Conservation (phyloP, 2,113 vertebrate genomes). For the Gopherus evgoodei region DNA sequence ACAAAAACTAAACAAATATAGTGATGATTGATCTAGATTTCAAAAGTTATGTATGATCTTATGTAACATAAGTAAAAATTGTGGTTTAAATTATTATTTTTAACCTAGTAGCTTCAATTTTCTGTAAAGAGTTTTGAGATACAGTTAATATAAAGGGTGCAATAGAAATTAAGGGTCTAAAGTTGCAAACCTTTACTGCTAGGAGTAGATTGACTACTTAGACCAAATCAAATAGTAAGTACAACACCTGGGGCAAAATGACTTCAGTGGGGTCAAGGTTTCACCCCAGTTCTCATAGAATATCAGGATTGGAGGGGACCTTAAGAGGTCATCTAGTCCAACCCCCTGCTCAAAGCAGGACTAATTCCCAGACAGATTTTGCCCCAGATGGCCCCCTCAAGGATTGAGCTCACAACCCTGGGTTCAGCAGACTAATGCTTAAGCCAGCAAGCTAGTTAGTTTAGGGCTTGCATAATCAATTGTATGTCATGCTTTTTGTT, state of each 20-base stretch:
- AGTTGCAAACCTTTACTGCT: not conserved
- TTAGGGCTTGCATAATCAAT: not conserved
- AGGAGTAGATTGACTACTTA: not conserved
- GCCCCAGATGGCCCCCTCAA: no score
- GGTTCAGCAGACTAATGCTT: no score
- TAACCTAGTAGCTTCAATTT: not conserved
- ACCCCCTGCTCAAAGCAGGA: no score
- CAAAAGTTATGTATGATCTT: not conserved
- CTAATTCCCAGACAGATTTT: no score
- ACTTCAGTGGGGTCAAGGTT: not conserved
- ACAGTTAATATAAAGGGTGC: not conserved
- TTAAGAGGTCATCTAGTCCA: no score
- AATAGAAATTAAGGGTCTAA: not conserved
- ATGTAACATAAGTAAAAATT: not conserved
- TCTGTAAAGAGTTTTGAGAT: not conserved
- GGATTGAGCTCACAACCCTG: no score
- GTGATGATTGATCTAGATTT: not conserved
- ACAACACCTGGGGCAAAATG: not conserved
- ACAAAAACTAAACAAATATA: not conserved
- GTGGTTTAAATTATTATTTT: not conserved
- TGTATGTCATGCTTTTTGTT: not conserved
- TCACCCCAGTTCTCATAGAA: not conserved
- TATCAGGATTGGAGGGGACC: no score
- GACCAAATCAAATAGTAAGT: not conserved
- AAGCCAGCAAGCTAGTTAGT: not conserved